Percentiles rank a stretch among this genome's conserved stretches.
Conservation (phyloP, 1,140 invertebrate species). For the Portunus trituberculatus region DNA sequence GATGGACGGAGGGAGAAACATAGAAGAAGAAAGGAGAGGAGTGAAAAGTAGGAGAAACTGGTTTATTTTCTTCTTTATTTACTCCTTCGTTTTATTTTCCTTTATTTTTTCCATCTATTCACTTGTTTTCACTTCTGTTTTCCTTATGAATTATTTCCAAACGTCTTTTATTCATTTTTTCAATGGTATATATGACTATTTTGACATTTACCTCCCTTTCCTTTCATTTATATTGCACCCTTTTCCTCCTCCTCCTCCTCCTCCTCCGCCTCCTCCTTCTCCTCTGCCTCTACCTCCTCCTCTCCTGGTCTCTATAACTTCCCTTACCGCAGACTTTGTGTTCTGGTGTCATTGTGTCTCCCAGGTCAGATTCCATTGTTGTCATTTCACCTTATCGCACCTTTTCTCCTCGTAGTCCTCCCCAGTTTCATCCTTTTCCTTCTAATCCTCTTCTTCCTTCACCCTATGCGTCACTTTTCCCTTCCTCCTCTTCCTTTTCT, state of each 20-base stretch:
- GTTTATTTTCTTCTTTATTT: not conserved
- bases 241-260: not conserved
- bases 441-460: slow-evolving; percentile 10
- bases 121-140: not conserved
- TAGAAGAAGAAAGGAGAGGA: not conserved
- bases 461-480: not conserved
- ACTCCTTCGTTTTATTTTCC: not conserved
- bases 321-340: not conserved
- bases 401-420: not conserved
- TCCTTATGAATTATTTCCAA: too few species aligned
- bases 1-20: not conserved
- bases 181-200: too few species aligned
- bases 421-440: slow-evolving; percentile 25
- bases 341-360: not conserved
- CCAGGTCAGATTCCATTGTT: slow-evolving; percentile 33
- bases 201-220: not conserved
- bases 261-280: slow-evolving; percentile 27
- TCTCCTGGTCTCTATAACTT: not conserved
- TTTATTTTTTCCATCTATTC: not conserved
- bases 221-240: not conserved
- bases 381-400: slow-evolving; percentile 23
- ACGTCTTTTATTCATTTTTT: too few species aligned
- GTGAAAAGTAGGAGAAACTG: too few species aligned
- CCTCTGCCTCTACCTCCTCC: not conserved
- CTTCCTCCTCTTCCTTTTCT: not conserved